Evolutionary conservation across 2,888 invertebrate species (phyloP).

Genomic region (Lycocerus yunnanus): DNA sequence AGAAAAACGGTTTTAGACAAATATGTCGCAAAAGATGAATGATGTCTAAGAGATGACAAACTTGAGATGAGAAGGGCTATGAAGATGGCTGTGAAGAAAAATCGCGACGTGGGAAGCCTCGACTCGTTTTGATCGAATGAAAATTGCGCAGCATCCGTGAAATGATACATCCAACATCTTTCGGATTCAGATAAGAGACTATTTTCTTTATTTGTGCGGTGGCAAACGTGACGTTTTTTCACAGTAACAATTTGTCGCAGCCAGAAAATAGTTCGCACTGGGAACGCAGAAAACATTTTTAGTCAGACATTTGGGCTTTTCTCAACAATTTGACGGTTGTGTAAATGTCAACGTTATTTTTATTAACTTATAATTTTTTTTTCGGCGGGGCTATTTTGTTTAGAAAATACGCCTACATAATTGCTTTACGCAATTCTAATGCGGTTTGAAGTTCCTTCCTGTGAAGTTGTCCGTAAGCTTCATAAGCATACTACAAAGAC

Average conservation of each 20-base stretch:
- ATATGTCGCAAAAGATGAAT: slow-evolving; percentile 38
- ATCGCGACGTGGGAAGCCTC: slow-evolving; percentile 43
- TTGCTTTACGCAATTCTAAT: too few species aligned
- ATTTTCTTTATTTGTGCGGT: slow-evolving; percentile 40
- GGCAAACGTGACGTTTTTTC: slow-evolving; percentile 48
- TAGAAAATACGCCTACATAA: too few species aligned
- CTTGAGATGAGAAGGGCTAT: slow-evolving; percentile 36
- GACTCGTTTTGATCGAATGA: slow-evolving; percentile 50
- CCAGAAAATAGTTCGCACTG: slow-evolving; percentile 26
- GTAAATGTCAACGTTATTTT: background rate
- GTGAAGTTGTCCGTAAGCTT: slow-evolving; percentile 21
- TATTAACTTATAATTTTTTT: background rate
- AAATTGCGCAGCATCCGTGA: slow-evolving; percentile 53
- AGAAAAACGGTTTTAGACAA: slow-evolving; percentile 30
- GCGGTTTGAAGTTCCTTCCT: slow-evolving; percentile 16
- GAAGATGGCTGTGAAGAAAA: slow-evolving; percentile 36
- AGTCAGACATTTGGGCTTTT: slow-evolving; percentile 18
- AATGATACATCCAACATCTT: slow-evolving; percentile 51
- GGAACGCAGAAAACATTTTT: slow-evolving; percentile 34
- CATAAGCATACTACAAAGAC: slow-evolving; percentile 22
- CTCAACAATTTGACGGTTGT: background rate
- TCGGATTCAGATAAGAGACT: slow-evolving; percentile 48
- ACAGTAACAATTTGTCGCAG: slow-evolving; percentile 44
- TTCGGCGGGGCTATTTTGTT: too few species aligned
- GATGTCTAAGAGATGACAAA: slow-evolving; percentile 43